These are phyloP conservation scores for Zaprionus obscuricornis DNA, from an alignment of 2,888 invertebrate species.

Conservation along the genomic window DNA sequence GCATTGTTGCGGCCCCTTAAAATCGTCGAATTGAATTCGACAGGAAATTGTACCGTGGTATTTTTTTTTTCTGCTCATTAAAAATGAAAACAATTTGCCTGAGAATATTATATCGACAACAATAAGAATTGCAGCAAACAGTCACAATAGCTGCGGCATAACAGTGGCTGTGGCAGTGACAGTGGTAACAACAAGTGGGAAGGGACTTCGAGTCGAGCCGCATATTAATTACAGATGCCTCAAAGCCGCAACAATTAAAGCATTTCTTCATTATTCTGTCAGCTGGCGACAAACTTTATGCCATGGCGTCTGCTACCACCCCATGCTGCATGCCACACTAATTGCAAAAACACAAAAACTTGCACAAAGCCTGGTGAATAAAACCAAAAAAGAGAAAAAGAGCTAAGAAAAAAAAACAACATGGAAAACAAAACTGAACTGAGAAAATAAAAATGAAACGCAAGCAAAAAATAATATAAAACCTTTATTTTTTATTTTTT, in stretches of 20 bases:
- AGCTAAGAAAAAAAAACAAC: conserved; percentile 28
- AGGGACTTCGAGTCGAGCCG: conserved; percentile 18
- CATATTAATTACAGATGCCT: conserved; percentile 64
- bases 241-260: conserved; percentile 68
- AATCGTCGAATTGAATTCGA: too few relatives aligned
- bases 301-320: conserved; percentile 4
- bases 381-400: conserved; percentile 47
- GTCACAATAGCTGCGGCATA: conserved; percentile 25
- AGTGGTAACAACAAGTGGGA: conserved; percentile 9
- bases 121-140: conserved; percentile 20
- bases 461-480: conserved; percentile 8
- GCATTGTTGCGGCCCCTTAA: too few relatives aligned
- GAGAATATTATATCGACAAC: too few relatives aligned
- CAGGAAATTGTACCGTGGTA: too few relatives aligned
- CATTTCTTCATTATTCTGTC: conserved; percentile 64
- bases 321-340: conserved; percentile 50
- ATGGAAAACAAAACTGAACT: conserved; percentile 28
- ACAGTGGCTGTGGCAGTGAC: neutral
- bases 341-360: conserved; percentile 68
- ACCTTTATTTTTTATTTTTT: conserved; percentile 20
- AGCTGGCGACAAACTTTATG: conserved; percentile 51
- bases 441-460: conserved; percentile 5
- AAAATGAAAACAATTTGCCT: too few relatives aligned
- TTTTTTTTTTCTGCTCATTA: too few relatives aligned
- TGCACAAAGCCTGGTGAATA: conserved; percentile 45